A percentile compares a stretch with the other conserved stretches of the same genome.
These are phyloP conservation scores for Chondrosia reniformis DNA, from an alignment of 37 sponge, comb jelly and placozoan genomes.

Conservation along the genomic window DNA sequence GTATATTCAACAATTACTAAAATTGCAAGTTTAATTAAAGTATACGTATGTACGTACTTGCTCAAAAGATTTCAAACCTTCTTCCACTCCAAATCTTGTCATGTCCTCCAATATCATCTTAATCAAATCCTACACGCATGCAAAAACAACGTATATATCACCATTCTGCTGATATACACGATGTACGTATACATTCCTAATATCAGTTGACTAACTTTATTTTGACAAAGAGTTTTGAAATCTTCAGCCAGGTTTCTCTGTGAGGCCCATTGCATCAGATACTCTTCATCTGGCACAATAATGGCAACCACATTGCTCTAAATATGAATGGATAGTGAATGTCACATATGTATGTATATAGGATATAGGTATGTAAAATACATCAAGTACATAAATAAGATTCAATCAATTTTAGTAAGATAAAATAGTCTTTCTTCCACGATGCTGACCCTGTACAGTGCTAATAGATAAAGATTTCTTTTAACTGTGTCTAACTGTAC, in stretches of 20 bases:
- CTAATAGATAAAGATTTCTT: too few species aligned
- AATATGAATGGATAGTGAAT: neutral
- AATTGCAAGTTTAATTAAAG: neutral
- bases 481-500: too few species aligned
- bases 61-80: constrained; percentile 71
- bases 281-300: constrained; percentile 89
- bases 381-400: too few species aligned
- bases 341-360: too few species aligned
- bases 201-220: constrained; percentile 32
- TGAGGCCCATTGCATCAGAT: constrained; percentile 66
- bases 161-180: too few species aligned
- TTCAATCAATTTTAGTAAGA: too few species aligned
- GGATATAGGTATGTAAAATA: too few species aligned
- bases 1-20: neutral
- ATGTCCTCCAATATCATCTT: constrained; percentile 60
- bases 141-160: neutral
- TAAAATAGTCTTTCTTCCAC: too few species aligned
- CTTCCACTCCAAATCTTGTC: constrained; percentile 55
- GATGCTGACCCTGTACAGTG: too few species aligned
- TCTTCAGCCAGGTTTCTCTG: constrained; percentile 30
- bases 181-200: neutral
- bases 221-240: constrained; percentile 66
- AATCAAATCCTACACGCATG: constrained; percentile 32
- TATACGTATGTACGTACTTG: constrained; percentile 35
- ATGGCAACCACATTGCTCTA: constrained; percentile 49